phyloP scores from a whole-genome alignment of 2,888 invertebrate species.

The Dicyrtomina minuta region DNA sequence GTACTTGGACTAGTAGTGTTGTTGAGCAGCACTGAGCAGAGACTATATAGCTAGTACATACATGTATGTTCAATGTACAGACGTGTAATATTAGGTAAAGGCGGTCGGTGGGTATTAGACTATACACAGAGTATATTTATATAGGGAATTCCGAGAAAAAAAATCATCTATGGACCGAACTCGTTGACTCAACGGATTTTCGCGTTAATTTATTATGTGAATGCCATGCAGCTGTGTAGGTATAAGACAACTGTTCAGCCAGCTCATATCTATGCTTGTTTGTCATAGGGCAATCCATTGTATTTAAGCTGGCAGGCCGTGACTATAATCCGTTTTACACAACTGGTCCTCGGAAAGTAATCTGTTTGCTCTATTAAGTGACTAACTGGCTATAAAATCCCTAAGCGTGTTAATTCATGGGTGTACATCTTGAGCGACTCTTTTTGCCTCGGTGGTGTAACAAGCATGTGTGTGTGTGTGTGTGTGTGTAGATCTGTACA shows the following conservation, averaged over 20 bases:
- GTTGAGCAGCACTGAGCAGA: no score
- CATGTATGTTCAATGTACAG: no score
- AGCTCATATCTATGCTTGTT: conserved; percentile 14
- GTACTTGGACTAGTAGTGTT: no score
- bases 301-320: conserved; percentile 31
- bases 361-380: conserved; percentile 46
- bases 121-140: not conserved
- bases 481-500: no score
- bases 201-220: conserved; percentile 24
- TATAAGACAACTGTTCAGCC: not conserved
- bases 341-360: conserved; percentile 36
- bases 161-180: conserved; percentile 16
- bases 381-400: conserved; percentile 42
- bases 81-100: no score
- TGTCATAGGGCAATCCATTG: conserved; percentile 35
- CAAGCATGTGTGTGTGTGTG: not conserved
- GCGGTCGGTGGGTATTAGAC: not conserved
- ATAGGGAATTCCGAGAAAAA: conserved; percentile 4
- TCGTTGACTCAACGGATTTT: conserved; percentile 31
- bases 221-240: conserved; percentile 3
- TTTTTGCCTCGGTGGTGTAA: not conserved
- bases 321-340: conserved; percentile 36
- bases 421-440: conserved; percentile 30
- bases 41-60: not conserved
- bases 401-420: conserved; percentile 38